A percentile compares a stretch with the other conserved stretches of the same genome.
phyloP scores from a whole-genome alignment of 2,888 invertebrate species.

The Anarsia innoxiella region DNA sequence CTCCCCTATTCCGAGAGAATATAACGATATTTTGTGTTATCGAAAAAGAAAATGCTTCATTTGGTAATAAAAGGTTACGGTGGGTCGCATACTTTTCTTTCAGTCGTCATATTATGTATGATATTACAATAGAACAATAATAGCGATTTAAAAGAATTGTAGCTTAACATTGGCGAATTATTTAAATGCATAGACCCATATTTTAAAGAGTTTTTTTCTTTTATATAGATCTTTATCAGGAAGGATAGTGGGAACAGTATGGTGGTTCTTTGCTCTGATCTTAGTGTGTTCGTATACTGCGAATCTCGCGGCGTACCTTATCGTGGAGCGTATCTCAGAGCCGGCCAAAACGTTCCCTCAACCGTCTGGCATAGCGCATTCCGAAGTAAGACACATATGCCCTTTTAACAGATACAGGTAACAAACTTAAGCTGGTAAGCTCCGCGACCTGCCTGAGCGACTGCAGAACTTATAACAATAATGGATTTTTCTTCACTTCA shows the following conservation, averaged over 20 bases:
- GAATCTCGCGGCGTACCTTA: constrained; percentile 97
- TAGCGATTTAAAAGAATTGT: too few relatives aligned
- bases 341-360: constrained; percentile 86
- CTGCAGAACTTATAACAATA: constrained; percentile 19
- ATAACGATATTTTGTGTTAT: constrained; percentile 4
- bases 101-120: too few relatives aligned
- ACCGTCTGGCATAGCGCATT: constrained; percentile 92
- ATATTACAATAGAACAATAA: too few relatives aligned
- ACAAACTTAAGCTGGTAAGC: constrained; percentile 22
- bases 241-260: constrained; percentile 97
- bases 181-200: neutral
- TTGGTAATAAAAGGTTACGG: constrained; percentile 1
- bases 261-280: constrained; percentile 99
- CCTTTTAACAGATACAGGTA: constrained; percentile 30
- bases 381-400: constrained; percentile 81
- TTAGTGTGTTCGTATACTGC: constrained; percentile 99
- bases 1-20: constrained; percentile 15
- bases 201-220: too few relatives aligned
- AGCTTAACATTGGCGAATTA: neutral
- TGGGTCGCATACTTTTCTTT: neutral
- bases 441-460: constrained; percentile 38
- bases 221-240: constrained; percentile 88
- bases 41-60: neutral
- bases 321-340: constrained; percentile 96
- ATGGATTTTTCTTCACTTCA: too few relatives aligned